Conservation (phyloP, 2,888 invertebrate species). For the Podabrus alpinus region DNA sequence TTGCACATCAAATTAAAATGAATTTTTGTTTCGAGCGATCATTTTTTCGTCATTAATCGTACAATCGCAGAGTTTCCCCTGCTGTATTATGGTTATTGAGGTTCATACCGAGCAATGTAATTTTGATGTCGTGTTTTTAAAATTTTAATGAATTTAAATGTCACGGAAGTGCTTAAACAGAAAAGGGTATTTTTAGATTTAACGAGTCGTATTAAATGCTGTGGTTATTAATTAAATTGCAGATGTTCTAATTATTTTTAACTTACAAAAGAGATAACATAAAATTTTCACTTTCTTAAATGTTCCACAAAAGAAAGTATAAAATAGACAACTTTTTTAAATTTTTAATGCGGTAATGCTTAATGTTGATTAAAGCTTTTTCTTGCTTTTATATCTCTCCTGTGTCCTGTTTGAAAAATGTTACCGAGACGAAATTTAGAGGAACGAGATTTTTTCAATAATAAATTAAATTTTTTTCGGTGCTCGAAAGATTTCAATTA, state of each 20-base stretch:
- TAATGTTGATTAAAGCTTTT: background rate
- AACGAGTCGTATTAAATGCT: background rate
- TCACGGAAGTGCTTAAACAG: background rate
- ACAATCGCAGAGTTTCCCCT: background rate
- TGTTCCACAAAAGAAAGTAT: background rate
- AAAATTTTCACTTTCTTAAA: background rate
- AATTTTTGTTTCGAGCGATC: background rate
- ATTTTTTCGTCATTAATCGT: background rate
- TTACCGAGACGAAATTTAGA: background rate
- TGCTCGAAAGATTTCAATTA: background rate
- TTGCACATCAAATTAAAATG: background rate
- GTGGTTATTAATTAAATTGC: conserved; percentile 3
- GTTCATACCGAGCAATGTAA: background rate
- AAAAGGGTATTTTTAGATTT: conserved; percentile 2
- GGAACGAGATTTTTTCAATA: background rate
- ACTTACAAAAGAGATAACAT: background rate
- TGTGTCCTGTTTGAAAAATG: background rate
- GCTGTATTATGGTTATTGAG: background rate
- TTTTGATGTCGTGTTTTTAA: background rate
- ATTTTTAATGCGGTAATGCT: background rate
- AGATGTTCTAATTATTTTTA: conserved; percentile 1
- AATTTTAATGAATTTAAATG: conserved; percentile 1
- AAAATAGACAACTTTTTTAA: background rate
- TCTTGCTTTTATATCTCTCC: background rate
- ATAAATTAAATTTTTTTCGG: background rate